Evolutionary conservation across 2,888 invertebrate species (phyloP).

Genomic region (Hermaeophaga mercurialis): DNA sequence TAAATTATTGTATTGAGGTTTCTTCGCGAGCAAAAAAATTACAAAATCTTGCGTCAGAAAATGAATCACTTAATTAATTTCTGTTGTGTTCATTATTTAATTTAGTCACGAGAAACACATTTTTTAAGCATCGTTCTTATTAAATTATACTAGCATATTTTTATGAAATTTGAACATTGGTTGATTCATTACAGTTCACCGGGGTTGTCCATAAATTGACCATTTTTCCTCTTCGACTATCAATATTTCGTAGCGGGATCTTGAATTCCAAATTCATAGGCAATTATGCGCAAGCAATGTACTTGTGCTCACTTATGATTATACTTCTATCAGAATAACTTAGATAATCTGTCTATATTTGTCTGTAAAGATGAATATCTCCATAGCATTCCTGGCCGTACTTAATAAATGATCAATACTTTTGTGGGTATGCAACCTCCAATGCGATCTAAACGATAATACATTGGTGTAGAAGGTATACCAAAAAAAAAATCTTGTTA

Average conservation of each 20-base stretch:
- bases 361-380: constrained; percentile 27
- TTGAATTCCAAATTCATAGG: constrained; percentile 18
- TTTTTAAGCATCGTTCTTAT: too few relatives aligned
- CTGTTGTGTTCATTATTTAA: too few relatives aligned
- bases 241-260: constrained; percentile 13
- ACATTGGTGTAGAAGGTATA: constrained; percentile 1
- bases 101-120: too few relatives aligned
- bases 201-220: background rate
- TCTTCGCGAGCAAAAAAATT: too few relatives aligned
- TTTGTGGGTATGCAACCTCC: constrained; percentile 10
- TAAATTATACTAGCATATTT: too few relatives aligned
- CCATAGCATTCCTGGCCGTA: constrained; percentile 26
- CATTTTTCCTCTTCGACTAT: background rate
- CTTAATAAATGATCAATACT: constrained; percentile 26
- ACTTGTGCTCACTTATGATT: constrained; percentile 25
- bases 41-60: too few relatives aligned
- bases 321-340: constrained; percentile 27
- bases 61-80: too few relatives aligned
- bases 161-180: too few relatives aligned
- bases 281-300: constrained; percentile 13
- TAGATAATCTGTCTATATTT: constrained; percentile 34
- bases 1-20: too few relatives aligned
- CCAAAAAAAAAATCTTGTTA: too few relatives aligned
- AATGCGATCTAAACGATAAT: constrained; percentile 7
- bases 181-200: too few relatives aligned